Evolutionary conservation across 2,888 invertebrate genomes (phyloP), one percentile per base, ranked within the genome.

Genomic region (Dynastes tityus): DNA sequence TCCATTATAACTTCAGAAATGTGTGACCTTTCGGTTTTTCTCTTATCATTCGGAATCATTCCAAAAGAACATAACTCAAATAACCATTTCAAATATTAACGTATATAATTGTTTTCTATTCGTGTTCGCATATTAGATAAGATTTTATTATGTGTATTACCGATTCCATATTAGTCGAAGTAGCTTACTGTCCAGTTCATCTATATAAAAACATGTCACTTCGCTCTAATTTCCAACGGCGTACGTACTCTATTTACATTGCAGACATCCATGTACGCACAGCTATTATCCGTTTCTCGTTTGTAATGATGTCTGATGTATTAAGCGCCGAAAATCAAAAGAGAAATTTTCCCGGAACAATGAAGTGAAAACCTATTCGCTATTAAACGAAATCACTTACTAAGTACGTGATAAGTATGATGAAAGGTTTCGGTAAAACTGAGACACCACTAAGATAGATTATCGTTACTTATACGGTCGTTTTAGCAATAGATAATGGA

Each of bases 381-480:
- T 55, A 74, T 74, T 45, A 61, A 74, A 61, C 73, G 73, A 74
- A 74, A 74, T 74, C 73, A 74, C 27, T 74, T 74, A 45, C 73
- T 61, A 58, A 61, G 61, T 74, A 74, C 73, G 73, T 74, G 73
- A 74, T 74, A n/a, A 22, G 73, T 45, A 55, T 74, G 45, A 74
- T 27, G 40, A 74, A 74, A 61, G 9, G 61, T 45, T 74, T 74
- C 61, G 40, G 51, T 40, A 61, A 71, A 55, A 74, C 16, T 40
- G 32, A 74, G 22, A 74, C 45, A 27, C 16, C 45, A 37, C 27
- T 74, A 74, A 61, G 29, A 74, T 63, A 45, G 22, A 61, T 40
- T 61, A 55, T 55, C 55, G 55, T 55, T 55, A 45, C 8, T 55
- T 55, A 45, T 45, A 8, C 45, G 45, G 11, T 45, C 11, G 11